phyloP scores from a whole-genome alignment of 2,113 vertebrate genomes.

The Alouatta palliata region DNA sequence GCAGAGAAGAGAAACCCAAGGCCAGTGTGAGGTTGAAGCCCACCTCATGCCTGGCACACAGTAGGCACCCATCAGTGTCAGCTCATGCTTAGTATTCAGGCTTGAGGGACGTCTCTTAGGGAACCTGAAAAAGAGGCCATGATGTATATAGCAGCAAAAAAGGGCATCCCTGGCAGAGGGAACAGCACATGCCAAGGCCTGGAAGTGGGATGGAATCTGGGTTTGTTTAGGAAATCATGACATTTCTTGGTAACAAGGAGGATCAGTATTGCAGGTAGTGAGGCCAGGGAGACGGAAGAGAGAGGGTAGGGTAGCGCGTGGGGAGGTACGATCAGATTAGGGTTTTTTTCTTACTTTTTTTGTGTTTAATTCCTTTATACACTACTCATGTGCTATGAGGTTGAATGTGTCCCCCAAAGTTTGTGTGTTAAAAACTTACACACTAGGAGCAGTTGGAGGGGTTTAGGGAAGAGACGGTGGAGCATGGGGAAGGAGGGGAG shows the following conservation, averaged over 20 bases:
- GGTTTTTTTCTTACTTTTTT: not conserved
- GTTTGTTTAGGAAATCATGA: not conserved
- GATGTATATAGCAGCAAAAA: not conserved
- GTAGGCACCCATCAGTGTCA: not conserved
- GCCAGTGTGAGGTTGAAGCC: accelerated
- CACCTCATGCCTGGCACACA: not conserved
- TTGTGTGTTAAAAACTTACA: not conserved
- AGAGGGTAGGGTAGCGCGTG: accelerated
- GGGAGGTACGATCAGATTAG: accelerated
- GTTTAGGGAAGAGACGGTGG: no score
- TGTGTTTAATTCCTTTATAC: no score
- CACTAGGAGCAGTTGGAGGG: no score
- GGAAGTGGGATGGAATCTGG: not conserved
- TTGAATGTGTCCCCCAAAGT: not conserved
- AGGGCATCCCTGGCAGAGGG: not conserved
- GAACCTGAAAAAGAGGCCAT: not conserved
- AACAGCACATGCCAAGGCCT: not conserved
- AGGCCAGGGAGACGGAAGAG: not conserved
- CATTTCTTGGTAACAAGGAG: not conserved
- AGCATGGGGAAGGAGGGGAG: no score
- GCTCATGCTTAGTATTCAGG: not conserved
- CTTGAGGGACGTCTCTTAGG: not conserved
- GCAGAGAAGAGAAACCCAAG: not conserved
- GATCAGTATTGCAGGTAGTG: not conserved
- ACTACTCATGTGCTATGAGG: not conserved